Conservation (phyloP, 1,140 invertebrate genomes). For the Schmidtea mediterranea region DNA sequence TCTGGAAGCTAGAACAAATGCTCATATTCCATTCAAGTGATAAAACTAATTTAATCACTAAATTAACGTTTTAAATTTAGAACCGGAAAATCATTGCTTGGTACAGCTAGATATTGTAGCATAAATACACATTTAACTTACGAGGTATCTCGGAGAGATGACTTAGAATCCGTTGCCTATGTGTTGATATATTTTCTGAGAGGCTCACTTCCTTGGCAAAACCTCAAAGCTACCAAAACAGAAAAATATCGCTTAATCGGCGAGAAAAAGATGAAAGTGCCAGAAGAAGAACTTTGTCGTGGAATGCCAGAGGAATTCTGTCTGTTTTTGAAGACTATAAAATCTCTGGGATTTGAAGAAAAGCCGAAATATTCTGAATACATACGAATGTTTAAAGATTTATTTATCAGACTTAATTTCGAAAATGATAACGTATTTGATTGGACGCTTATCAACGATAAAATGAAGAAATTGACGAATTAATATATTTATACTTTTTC, state of each 20-base stretch:
- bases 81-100: too few species aligned
- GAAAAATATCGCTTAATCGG: conserved; percentile 98
- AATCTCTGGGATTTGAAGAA: conserved; percentile 93
- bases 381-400: too few species aligned
- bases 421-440: too few species aligned
- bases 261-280: conserved; percentile 86
- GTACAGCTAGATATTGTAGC: too few species aligned
- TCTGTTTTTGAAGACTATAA: conserved; percentile 80
- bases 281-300: conserved; percentile 83
- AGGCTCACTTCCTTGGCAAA: conserved; percentile 96
- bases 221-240: conserved; percentile 95
- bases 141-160: conserved; percentile 47
- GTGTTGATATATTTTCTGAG: conserved; percentile 99
- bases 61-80: too few species aligned
- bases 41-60: not conserved
- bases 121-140: conserved; percentile 33
- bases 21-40: not conserved
- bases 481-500: too few species aligned
- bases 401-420: too few species aligned
- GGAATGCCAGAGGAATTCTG: conserved; percentile 72
- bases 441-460: too few species aligned
- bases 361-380: conserved; percentile 56
- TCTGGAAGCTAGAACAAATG: not conserved
- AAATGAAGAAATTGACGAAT: too few species aligned
- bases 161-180: conserved; percentile 64